These are phyloP conservation scores for Drosophila nigrodunni DNA, from an alignment of 1,140 invertebrate genomes.

Conservation along the genomic window DNA sequence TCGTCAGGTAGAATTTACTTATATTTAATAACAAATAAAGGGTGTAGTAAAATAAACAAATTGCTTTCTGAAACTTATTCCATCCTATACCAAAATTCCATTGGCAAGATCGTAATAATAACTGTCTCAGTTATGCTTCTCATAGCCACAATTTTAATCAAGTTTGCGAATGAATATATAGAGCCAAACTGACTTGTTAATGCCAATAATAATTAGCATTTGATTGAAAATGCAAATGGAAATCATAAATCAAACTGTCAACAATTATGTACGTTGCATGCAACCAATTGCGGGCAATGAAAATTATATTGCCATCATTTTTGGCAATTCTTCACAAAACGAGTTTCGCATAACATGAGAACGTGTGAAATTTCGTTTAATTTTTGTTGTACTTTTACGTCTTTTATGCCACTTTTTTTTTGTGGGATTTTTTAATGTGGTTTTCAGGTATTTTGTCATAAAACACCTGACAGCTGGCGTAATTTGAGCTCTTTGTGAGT, in stretches of 20 bases:
- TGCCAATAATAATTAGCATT: constrained; percentile 9
- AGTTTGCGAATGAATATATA: background rate
- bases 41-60: no score
- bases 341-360: constrained; percentile 36
- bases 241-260: constrained; percentile 28
- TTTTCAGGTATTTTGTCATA: constrained; percentile 53
- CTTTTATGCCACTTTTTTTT: background rate
- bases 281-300: constrained; percentile 30
- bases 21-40: no score
- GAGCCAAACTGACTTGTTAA: background rate
- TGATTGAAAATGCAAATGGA: constrained; percentile 9
- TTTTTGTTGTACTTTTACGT: constrained; percentile 8
- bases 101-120: no score
- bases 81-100: no score
- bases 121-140: no score
- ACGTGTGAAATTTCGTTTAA: constrained; percentile 48
- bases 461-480: constrained; percentile 51
- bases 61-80: no score
- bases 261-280: constrained; percentile 24
- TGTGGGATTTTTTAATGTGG: constrained; percentile 22
- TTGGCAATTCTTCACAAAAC: constrained; percentile 25
- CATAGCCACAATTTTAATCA: background rate
- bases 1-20: background rate
- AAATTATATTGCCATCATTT: constrained; percentile 44
- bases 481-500: constrained; percentile 42